Evolutionary conservation across 2,888 invertebrate genomes (phyloP), one percentile per base, ranked within the genome.

Genomic region (Perizoma affinitatum): DNA sequence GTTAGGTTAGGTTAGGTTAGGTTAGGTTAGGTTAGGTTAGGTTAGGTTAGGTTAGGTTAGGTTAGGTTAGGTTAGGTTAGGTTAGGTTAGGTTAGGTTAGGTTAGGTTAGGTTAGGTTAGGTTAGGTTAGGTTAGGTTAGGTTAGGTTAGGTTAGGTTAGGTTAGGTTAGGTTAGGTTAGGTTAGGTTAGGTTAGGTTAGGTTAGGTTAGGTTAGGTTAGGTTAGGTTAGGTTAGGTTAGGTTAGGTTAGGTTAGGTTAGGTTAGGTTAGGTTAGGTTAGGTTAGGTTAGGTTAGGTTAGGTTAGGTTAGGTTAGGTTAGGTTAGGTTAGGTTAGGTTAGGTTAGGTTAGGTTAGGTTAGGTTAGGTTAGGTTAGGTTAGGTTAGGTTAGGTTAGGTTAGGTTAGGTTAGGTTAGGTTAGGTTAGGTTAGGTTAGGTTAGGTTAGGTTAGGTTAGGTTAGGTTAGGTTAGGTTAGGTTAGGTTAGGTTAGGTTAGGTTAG

Each of bases 1-100:
- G 43, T 43, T 43, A 43, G 43, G 43, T 43, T 43, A 43, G 43
- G 43, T 43, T 43, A 43, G 43, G 43, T 43, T 43, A 43, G 43
- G 43, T 43, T 43, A 43, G 43, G 43, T 43, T 43, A 43, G 43
- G 43, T 43, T 43, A 43, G 43, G 43, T 43, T 43, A 43, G 43
- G 43, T 43, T 43, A 43, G 43, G 43, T 43, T 43, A 43, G 43
- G 43, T 43, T 43, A 43, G 43, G 43, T 43, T 43, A 43, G 43
- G 43, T 43, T 43, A 43, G 43, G 43, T 43, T 43, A 43, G 43
- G 43, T 43, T 43, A 43, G 43, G 43, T 43, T 43, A 43, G 43
- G 43, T 43, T 43, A 43, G 43, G 43, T 43, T 43, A 43, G 43
- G 43, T 43, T 43, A 43, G 43, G 43, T 43, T 43, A 43, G 43